Conservation (phyloP, 2,113 vertebrate species). For the Hippocampus barbouri region DNA sequence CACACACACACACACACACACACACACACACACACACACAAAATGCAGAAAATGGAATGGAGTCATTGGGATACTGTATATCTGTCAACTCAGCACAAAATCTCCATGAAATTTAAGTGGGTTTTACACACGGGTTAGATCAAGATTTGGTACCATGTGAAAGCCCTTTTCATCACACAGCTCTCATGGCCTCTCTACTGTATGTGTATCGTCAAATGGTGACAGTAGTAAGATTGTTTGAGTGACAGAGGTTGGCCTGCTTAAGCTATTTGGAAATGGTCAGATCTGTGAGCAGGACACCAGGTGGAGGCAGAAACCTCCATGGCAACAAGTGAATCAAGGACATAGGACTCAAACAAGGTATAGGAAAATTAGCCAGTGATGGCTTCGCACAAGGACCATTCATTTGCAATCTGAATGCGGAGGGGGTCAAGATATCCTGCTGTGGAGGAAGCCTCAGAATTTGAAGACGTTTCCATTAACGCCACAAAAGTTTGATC, state of each 20-base stretch:
- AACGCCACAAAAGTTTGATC: no score
- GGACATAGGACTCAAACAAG: neutral
- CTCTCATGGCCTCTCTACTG: constrained; percentile 13
- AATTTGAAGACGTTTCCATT: no score
- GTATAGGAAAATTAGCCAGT: neutral
- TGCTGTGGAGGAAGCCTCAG: no score
- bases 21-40: constrained; percentile 7
- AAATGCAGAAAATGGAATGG: constrained; percentile 5
- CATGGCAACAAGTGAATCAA: neutral
- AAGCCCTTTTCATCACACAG: constrained; percentile 19
- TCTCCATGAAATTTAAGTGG: constrained; percentile 19
- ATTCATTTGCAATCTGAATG: no score
- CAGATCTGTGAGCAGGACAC: constrained; percentile 13
- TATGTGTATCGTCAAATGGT: constrained; percentile 12
- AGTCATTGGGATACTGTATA: constrained; percentile 13
- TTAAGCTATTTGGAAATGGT: neutral
- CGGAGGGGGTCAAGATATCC: no score
- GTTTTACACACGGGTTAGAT: constrained; percentile 22
- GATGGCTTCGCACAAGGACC: no score
- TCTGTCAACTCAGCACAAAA: constrained; percentile 33
- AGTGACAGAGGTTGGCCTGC: constrained; percentile 4
- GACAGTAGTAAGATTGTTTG: constrained; percentile 18
- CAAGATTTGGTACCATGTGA: constrained; percentile 31
- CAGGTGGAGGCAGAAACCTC: neutral
- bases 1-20: no score